Base-by-base conservation (phyloP, 2,797 vertebrate genomes). In the Anguilla anguilla region DNA sequence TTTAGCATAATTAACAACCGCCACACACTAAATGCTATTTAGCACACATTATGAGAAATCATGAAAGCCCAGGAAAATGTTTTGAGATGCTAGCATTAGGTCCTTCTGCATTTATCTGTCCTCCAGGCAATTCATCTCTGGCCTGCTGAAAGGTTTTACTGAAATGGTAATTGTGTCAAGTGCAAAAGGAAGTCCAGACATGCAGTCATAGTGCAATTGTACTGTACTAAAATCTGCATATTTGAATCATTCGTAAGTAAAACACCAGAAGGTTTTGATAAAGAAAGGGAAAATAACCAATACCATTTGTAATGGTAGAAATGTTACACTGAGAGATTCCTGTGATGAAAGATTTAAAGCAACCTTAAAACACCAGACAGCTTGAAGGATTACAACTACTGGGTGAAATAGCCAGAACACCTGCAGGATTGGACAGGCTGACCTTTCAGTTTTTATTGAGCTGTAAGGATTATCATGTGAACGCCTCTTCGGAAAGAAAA, bases 381-480 rank as follows among this genome's bases (percentile, higher is more conserved):
- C 31, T 43, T 77, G 72, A 35, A 77, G 6, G 72, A 77, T 77
- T 43, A 43, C 2, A 4, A 31, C 31, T 39, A 17, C 72, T 77
- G 72, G 35, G 17, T 72, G n/a, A 72, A 72, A 72, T 13, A 31
- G 67, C 67, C n/a, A 28, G 22, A 53, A 13, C 53, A 53, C 53
- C 53, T 67, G 67, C 67, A 72, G 28, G 72, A 17, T 77, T 77
- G 72, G 72, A 77, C 13, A 39, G 72, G 35, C 72, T 43, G 15
- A 35, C 72, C 72, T 72, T 72, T 72, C 67, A 72, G 67, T 31
- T 72, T 72, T 31, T 72, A 72, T 72, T 10, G 28, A 72, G n/a
- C 67, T 72, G 67, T 35, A 72, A 72, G 67, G 28, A 31, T 72
- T 72, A 31, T 72, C 67, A 72, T 72, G 67, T 72, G 11, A 72